A percentile compares a stretch with the other conserved stretches of the same genome.
These are phyloP conservation scores for Cordilura impudica DNA, from an alignment of 2,888 invertebrate species.

Conservation along the genomic window DNA sequence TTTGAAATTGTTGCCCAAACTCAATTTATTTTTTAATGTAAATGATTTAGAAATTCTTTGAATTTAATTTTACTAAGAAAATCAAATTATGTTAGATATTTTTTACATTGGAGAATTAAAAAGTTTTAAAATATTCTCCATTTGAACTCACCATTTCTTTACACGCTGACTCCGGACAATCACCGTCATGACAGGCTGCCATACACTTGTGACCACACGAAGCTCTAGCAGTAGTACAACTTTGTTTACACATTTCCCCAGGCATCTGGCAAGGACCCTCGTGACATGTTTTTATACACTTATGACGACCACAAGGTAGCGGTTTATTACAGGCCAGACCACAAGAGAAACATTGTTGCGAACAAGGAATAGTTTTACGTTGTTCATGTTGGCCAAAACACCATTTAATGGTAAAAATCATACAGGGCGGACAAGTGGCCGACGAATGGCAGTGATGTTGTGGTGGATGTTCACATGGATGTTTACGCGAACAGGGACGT, in stretches of 20 bases:
- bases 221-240: conserved; percentile 84
- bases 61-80: too few species aligned
- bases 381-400: conserved; percentile 91
- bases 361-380: conserved; percentile 89
- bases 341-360: conserved; percentile 89
- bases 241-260: conserved; percentile 87
- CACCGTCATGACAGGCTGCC: conserved; percentile 87
- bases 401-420: conserved; percentile 89
- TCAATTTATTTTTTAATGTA: too few species aligned
- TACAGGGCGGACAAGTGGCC: conserved; percentile 88
- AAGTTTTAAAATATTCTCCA: background rate
- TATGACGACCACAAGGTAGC: conserved; percentile 90
- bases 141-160: conserved; percentile 82
- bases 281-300: conserved; percentile 90
- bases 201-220: conserved; percentile 92
- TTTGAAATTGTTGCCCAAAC: too few species aligned
- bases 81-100: too few species aligned
- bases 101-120: too few species aligned
- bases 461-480: conserved; percentile 89
- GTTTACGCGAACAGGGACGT: conserved; percentile 86
- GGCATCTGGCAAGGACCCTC: conserved; percentile 83
- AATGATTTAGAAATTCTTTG: too few species aligned
- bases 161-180: conserved; percentile 85
- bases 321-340: conserved; percentile 91
- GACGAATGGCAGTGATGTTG: conserved; percentile 90